Percentiles rank a stretch among this genome's conserved stretches.
Evolutionary conservation across 2,888 invertebrate genomes (phyloP).

Genomic region (Spodoptera exigua): DNA sequence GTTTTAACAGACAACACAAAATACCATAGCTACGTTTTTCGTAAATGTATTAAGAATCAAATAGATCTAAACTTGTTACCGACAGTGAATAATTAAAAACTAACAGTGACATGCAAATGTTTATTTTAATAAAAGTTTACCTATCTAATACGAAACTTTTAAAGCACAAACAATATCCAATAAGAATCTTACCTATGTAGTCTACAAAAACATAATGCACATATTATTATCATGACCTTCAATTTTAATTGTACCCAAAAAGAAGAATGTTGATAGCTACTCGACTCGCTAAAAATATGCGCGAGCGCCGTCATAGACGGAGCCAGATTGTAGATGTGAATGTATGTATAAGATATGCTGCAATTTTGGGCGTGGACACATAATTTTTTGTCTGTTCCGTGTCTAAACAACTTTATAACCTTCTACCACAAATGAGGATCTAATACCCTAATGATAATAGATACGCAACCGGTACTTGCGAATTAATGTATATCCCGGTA

Average conservation of each 20-base stretch:
- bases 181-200: neutral
- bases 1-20: neutral
- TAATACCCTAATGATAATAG: neutral
- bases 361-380: slow-evolving; percentile 47
- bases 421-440: neutral
- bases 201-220: neutral
- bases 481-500: slow-evolving; percentile 17
- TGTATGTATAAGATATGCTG: neutral
- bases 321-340: slow-evolving; percentile 18
- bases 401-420: neutral
- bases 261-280: neutral
- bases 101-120: too few species aligned
- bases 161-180: neutral
- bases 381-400: neutral
- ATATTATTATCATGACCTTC: neutral
- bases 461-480: slow-evolving; percentile 15
- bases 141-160: too few species aligned
- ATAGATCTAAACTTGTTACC: too few species aligned
- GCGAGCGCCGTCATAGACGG: slow-evolving; percentile 32
- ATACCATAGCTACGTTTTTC: too few species aligned
- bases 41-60: too few species aligned
- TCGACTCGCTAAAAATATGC: slow-evolving; percentile 44
- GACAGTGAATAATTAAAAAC: too few species aligned
- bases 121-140: too few species aligned
- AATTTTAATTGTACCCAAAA: slow-evolving; percentile 9